Base-by-base conservation (phyloP, 2,888 invertebrate species). In the Steinernema scapterisci region DNA sequence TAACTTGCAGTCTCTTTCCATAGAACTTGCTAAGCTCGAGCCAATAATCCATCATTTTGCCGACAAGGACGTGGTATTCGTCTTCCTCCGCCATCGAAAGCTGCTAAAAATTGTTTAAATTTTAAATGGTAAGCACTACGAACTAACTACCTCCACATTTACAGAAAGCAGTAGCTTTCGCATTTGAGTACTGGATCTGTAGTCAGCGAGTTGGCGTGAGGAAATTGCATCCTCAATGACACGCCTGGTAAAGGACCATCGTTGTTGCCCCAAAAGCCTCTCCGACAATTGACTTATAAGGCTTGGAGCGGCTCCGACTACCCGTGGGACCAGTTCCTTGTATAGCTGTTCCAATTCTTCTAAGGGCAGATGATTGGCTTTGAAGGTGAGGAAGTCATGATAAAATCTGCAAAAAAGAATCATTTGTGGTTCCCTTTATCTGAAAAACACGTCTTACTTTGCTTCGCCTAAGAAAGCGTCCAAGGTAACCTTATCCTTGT, bases 21-120 rank as follows among this genome's bases (percentile, higher is more conserved):
- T 71, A 80, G 74, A 83, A 81, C 56, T 78, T 76, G 70, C 79
- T 77, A 75, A 80, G 78, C 73, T 85, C 84, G 13, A 80, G 74
- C 82, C 81, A 83, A 21, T 81, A 76, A 25, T 80, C 76, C 5
- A 81, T 80, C 51, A 83, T 38, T 51, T 78, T 76, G 48, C 74
- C 71, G 0, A 83, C 76, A 0, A 83, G 73, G 3, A 74, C 38
- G 1, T 73, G 73, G 77, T 71, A 83, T 54, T 81, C 76, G 9
- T 82, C 82, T 0, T 80, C 76, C 44, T 82, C 79, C 0, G 51
- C 54, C 1, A 76, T 75, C 6, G 72, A 73, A 7, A 83, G 63
- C 0, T 76, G 46, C 83, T 82, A 75, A 56, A 83, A 75, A 71
- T 27, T 7, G n/a, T 0, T 25, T 43, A 52, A 11, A 48, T 70